These are phyloP conservation scores for Paracentrotus lividus DNA, from an alignment of 53 echinoderm and acorn worm genomes.

Conservation along the genomic window DNA sequence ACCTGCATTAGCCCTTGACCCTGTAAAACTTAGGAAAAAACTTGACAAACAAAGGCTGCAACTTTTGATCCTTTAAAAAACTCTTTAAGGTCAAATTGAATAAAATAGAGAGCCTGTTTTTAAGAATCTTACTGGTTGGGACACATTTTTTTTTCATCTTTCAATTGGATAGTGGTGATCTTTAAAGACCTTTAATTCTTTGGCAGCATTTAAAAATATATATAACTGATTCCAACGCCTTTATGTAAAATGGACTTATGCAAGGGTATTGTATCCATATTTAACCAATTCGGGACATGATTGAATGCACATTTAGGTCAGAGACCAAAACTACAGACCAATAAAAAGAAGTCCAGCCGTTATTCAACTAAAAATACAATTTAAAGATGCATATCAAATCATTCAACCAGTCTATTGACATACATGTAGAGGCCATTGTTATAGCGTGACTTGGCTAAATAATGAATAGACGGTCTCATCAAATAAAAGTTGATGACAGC, in stretches of 20 bases:
- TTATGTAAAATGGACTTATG: too few species aligned
- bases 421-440: not conserved
- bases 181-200: not conserved
- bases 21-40: too few species aligned
- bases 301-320: not conserved
- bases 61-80: too few species aligned
- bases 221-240: not conserved
- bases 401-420: not conserved
- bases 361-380: not conserved
- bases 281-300: too few species aligned
- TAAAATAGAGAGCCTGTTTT: too few species aligned
- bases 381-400: not conserved
- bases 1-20: too few species aligned
- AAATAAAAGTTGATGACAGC: not conserved
- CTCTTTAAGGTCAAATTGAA: too few species aligned
- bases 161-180: too few species aligned
- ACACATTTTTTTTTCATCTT: too few species aligned
- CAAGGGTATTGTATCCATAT: not conserved
- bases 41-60: too few species aligned
- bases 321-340: not conserved
- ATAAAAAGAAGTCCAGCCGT: not conserved
- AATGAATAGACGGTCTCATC: not conserved
- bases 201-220: not conserved
- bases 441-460: slow-evolving; percentile 8
- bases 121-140: too few species aligned